phyloP scores from a whole-genome alignment of 30 jellyfish, hydroid and myxozoan genomes.

The Calvadosia cruxmelitensis region DNA sequence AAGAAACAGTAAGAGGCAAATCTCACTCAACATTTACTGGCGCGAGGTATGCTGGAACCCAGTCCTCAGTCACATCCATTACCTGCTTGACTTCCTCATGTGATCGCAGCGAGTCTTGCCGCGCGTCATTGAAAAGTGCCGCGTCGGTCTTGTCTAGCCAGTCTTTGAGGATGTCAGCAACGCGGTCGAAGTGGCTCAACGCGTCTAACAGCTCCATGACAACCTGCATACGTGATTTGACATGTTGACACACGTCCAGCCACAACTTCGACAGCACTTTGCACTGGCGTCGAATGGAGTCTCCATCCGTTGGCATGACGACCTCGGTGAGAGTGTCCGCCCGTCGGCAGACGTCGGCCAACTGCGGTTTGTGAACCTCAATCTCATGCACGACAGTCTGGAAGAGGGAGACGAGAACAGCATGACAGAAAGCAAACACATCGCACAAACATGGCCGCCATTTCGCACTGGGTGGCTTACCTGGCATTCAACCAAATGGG shows the following conservation, averaged over 20 bases:
- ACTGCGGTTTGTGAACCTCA: constrained; percentile 15
- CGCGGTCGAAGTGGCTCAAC: neutral
- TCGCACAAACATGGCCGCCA: neutral
- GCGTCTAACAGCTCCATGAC: constrained; percentile 34
- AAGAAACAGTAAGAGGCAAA: neutral
- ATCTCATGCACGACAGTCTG: constrained; percentile 37
- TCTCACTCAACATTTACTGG: no score
- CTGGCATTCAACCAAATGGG: constrained; percentile 36
- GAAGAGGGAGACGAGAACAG: no score
- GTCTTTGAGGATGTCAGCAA: neutral
- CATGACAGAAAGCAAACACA: no score
- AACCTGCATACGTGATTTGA: constrained; percentile 23
- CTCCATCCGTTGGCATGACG: constrained; percentile 26
- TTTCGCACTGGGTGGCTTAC: constrained; percentile 10
- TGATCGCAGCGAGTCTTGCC: neutral
- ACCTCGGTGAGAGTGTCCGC: constrained; percentile 20
- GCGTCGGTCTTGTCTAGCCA: neutral
- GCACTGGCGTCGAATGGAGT: constrained; percentile 25
- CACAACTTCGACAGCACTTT: constrained; percentile 36
- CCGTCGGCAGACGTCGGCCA: constrained; percentile 30
- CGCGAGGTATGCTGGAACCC: no score
- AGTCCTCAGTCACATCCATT: no score
- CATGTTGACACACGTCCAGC: constrained; percentile 37
- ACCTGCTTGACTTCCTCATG: neutral
- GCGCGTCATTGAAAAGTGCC: neutral